phyloP scores from a whole-genome alignment of 2,888 invertebrate genomes.

The Pseudeuparius sepicola region DNA sequence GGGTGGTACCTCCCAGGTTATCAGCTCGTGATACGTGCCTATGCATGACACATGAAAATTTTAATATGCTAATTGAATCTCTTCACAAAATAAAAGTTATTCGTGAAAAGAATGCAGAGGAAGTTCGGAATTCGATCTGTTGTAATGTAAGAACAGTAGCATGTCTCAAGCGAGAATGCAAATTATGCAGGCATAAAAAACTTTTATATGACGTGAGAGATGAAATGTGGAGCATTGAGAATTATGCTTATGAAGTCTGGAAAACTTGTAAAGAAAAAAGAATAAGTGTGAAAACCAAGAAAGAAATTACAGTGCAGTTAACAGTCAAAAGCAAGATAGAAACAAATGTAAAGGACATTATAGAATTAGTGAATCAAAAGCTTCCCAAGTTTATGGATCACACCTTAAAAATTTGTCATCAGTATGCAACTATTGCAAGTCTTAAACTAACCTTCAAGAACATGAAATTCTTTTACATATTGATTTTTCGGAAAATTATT shows the following conservation, averaged over 20 bases:
- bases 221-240: background rate
- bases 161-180: background rate
- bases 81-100: background rate
- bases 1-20: slow-evolving; percentile 1
- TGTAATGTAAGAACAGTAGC: background rate
- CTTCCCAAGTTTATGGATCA: background rate
- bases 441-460: no score
- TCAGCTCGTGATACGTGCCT: slow-evolving; percentile 4
- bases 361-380: background rate
- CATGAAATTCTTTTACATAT: slow-evolving; percentile 24
- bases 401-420: slow-evolving; percentile 2
- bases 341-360: background rate
- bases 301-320: slow-evolving; percentile 10
- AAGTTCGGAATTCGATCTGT: background rate
- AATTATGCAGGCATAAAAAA: background rate
- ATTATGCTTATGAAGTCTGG: slow-evolving; percentile 7
- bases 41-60: slow-evolving; percentile 1
- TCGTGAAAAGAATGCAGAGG: background rate
- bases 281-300: slow-evolving; percentile 10
- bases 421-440: no score
- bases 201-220: background rate
- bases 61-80: no score
- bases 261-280: slow-evolving; percentile 9
- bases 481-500: slow-evolving; percentile 35
- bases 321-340: slow-evolving; percentile 5